Conservation (phyloP, 2,888 invertebrate species). For the Spatulosminthurus flaviceps region DNA sequence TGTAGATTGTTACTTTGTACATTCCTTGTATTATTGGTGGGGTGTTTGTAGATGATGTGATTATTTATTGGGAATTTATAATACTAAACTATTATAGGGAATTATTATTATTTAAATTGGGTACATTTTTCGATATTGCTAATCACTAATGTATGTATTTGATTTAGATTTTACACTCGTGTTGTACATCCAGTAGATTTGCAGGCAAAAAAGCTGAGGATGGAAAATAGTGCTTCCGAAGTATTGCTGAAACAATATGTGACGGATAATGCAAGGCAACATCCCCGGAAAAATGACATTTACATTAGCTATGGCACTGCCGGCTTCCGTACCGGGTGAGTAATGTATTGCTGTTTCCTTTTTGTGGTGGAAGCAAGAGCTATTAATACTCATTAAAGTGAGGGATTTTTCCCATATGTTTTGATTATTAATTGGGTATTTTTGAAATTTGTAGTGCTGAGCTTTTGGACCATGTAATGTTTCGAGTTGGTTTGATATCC, state of each 20-base stretch:
- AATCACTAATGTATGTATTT: no score
- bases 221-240: conserved; percentile 33
- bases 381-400: not conserved
- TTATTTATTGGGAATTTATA: no score
- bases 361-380: not conserved
- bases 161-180: no score
- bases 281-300: conserved; percentile 51
- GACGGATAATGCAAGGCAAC: conserved; percentile 31
- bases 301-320: conserved; percentile 68
- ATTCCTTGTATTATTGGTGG: no score
- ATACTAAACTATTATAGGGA: no score
- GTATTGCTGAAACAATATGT: conserved; percentile 34
- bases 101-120: no score
- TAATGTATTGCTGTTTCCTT: not conserved
- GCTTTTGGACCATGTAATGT: conserved; percentile 88
- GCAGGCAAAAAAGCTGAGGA: no score
- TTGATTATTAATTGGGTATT: not conserved
- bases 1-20: no score
- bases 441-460: conserved; percentile 75
- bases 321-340: conserved; percentile 69
- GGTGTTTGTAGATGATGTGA: no score
- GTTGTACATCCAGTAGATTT: no score
- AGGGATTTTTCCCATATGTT: no score
- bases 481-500: conserved; percentile 92
- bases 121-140: no score